A percentile compares a stretch with the other conserved stretches of the same genome.
These are phyloP conservation scores for Urocolius indicus DNA, from an alignment of 2,113 vertebrate species.

Conservation along the genomic window DNA sequence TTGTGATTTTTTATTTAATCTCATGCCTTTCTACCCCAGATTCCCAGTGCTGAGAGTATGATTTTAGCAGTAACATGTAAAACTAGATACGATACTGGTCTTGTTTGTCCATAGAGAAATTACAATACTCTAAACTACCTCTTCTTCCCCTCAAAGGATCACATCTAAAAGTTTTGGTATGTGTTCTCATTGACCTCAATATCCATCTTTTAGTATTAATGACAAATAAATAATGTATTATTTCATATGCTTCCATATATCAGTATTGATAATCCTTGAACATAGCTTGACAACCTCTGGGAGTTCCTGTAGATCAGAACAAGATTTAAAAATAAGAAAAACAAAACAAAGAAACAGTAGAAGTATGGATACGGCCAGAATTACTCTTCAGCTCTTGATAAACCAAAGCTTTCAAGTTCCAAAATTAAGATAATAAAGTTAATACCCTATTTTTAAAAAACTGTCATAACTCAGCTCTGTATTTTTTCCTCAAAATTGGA, in stretches of 20 bases:
- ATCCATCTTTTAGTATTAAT: not conserved
- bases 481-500: not conserved
- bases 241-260: not conserved
- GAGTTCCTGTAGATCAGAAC: not conserved
- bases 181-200: not conserved
- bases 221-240: not conserved
- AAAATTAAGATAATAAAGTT: not conserved
- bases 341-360: not conserved
- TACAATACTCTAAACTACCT: not conserved
- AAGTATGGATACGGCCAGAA: not conserved
- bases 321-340: no score
- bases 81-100: not conserved
- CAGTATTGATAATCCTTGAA: not conserved
- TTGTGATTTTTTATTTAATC: not conserved
- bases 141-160: not conserved
- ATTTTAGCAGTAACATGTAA: not conserved
- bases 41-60: not conserved
- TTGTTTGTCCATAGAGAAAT: not conserved
- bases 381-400: not conserved
- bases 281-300: not conserved
- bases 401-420: not conserved
- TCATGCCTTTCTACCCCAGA: not conserved
- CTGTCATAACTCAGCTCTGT: fast-evolving
- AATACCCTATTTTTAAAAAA: not conserved
- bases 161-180: not conserved